Percentiles rank a stretch among this genome's conserved stretches.
Evolutionary conservation across 2,888 invertebrate genomes (phyloP).

Genomic region (Crossocerus cetratus): DNA sequence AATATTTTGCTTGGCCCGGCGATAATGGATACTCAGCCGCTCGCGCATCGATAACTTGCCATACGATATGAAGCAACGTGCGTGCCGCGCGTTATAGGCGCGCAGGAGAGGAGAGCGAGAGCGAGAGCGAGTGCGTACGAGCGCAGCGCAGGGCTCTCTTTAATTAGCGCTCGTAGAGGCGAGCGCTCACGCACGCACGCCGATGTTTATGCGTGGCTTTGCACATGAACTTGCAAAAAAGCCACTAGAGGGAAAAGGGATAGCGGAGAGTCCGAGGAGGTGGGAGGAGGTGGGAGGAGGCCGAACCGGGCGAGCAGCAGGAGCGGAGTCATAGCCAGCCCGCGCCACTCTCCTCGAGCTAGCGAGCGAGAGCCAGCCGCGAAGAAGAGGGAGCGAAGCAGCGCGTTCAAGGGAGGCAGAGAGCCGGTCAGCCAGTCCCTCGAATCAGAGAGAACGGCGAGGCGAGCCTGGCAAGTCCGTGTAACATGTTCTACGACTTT

Average conservation of each 20-base stretch:
- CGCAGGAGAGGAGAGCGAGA: not conserved
- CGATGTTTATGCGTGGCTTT: slow-evolving; percentile 50
- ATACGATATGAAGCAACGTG: slow-evolving; percentile 45
- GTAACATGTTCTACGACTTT: slow-evolving; percentile 70
- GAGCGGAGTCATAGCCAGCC: not conserved
- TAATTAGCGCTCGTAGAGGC: slow-evolving; percentile 52
- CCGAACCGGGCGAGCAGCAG: not conserved
- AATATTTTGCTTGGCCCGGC: slow-evolving; percentile 23
- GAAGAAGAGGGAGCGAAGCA: not conserved
- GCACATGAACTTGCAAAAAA: slow-evolving; percentile 33
- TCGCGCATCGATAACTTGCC: slow-evolving; percentile 44
- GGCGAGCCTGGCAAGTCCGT: slow-evolving; percentile 43
- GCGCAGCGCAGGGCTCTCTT: slow-evolving; percentile 33
- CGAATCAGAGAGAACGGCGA: slow-evolving; percentile 2
- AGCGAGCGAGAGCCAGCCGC: not conserved
- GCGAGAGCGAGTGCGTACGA: not conserved
- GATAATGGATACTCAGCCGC: slow-evolving; percentile 44
- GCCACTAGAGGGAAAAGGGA: slow-evolving; percentile 11
- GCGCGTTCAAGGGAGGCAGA: slow-evolving; percentile 1
- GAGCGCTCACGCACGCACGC: slow-evolving; percentile 34
- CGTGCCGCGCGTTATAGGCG: slow-evolving; percentile 11
- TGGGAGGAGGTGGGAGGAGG: slow-evolving; percentile 2
- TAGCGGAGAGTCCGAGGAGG: slow-evolving; percentile 7
- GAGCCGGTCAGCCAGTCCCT: slow-evolving; percentile 3
- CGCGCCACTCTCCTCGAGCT: not conserved